A percentile compares a stretch with the other conserved stretches of the same genome.
These are phyloP conservation scores for Percopsis transmontana DNA, from an alignment of 2,113 vertebrate species.

Conservation along the genomic window DNA sequence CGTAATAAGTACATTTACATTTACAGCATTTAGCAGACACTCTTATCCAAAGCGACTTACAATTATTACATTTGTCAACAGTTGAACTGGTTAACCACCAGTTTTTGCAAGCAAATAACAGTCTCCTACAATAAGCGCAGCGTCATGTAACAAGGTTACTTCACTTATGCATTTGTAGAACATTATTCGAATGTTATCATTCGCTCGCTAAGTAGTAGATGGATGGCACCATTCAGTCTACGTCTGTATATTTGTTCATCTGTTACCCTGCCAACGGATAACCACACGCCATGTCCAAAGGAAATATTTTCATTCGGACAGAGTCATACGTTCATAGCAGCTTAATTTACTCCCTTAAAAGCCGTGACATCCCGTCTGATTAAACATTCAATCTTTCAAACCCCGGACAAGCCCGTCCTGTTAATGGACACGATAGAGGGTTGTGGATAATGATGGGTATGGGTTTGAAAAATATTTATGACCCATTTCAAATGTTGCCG, in stretches of 20 bases:
- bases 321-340: slow-evolving; percentile 45
- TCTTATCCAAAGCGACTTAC: too few species aligned
- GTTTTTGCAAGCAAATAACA: too few species aligned
- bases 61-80: too few species aligned
- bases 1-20: too few species aligned
- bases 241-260: slow-evolving; percentile 29
- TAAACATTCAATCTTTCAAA: slow-evolving; percentile 68
- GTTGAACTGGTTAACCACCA: too few species aligned
- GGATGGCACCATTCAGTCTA: slow-evolving; percentile 25
- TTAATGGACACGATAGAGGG: slow-evolving; percentile 20
- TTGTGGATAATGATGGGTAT: slow-evolving; percentile 27
- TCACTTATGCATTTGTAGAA: too few species aligned
- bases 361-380: slow-evolving; percentile 51
- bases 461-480: slow-evolving; percentile 23
- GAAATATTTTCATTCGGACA: slow-evolving; percentile 61
- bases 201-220: too few species aligned
- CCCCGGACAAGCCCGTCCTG: slow-evolving; percentile 51
- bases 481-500: too few species aligned
- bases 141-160: too few species aligned
- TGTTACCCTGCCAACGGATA: slow-evolving; percentile 41
- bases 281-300: slow-evolving; percentile 28
- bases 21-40: too few species aligned
- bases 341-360: slow-evolving; percentile 61
- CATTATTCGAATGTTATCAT: too few species aligned
- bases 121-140: too few species aligned